A percentile compares a stretch with the other conserved stretches of the same genome.
phyloP scores from a whole-genome alignment of 2,113 vertebrate species.

The Cyanoliseus patagonus region DNA sequence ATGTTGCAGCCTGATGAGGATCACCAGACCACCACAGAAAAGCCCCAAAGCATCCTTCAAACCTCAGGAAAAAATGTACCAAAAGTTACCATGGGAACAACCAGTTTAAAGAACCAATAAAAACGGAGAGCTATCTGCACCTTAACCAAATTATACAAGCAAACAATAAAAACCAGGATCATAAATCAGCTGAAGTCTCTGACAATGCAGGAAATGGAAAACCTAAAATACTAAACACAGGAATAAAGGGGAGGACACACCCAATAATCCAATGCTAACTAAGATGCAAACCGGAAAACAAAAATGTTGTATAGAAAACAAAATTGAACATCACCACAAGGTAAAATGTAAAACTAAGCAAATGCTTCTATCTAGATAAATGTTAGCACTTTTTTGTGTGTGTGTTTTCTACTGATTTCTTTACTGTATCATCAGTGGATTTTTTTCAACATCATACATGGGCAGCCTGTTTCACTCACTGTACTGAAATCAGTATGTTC shows the following conservation, averaged over 20 bases:
- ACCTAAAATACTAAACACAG: not conserved
- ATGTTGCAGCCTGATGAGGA: conserved; percentile 63
- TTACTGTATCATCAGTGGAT: not conserved
- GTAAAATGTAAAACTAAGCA: not conserved
- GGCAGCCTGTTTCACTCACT: not conserved
- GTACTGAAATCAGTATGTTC: not conserved
- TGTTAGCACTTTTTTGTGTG: not conserved
- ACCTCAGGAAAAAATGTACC: conserved; percentile 59
- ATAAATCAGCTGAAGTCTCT: conserved; percentile 61
- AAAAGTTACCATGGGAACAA: conserved; percentile 73
- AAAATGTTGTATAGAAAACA: not conserved
- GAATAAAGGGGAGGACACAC: not conserved
- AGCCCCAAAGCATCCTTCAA: conserved; percentile 67
- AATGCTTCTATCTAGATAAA: not conserved
- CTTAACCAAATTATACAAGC: conserved; percentile 64
- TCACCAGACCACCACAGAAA: conserved; percentile 69
- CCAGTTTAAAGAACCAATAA: conserved; percentile 74
- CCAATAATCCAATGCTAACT: not conserved
- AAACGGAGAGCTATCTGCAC: conserved; percentile 69
- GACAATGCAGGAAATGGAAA: conserved; percentile 23
- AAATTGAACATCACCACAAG: not conserved
- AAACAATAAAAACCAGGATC: conserved; percentile 63
- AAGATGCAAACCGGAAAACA: not conserved
- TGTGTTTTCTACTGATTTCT: not conserved
- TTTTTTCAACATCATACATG: not conserved